A percentile compares a stretch with the other conserved stretches of the same genome.
These are phyloP conservation scores for Porites divaricata DNA, from an alignment of 92 coral and sea anemone species.

Conservation along the genomic window DNA sequence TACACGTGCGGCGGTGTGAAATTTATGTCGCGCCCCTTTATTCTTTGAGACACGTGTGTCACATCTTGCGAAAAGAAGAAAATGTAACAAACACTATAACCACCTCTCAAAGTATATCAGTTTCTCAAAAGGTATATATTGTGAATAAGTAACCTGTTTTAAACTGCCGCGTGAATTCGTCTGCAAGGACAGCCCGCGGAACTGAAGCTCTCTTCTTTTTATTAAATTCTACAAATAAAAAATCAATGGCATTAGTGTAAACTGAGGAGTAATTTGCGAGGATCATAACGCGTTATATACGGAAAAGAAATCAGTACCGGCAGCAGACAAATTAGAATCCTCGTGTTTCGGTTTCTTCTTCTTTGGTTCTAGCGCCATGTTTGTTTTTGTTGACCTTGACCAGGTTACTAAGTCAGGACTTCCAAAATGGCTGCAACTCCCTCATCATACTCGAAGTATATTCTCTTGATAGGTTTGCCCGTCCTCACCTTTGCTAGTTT, in stretches of 20 bases:
- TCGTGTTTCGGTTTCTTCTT: constrained; percentile 12
- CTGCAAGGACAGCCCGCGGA: constrained; percentile 83
- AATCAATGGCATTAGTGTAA: too few relatives aligned
- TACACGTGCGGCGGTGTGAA: too few relatives aligned
- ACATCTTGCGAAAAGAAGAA: not conserved
- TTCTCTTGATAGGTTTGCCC: constrained; percentile 27
- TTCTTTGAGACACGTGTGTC: not conserved
- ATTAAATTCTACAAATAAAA: not conserved
- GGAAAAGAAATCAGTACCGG: not conserved
- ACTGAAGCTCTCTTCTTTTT: not conserved
- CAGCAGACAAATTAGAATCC: not conserved
- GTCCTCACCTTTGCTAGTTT: constrained; percentile 18
- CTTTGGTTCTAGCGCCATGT: constrained; percentile 14
- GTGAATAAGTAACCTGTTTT: constrained; percentile 70
- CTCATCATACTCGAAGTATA: constrained; percentile 22
- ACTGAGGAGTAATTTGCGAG: not conserved
- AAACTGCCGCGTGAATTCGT: constrained; percentile 71
- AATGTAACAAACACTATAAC: not conserved
- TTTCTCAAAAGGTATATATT: not conserved
- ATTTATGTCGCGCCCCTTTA: too few relatives aligned
- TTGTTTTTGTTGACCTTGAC: not conserved
- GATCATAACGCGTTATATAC: not conserved
- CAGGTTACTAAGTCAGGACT: constrained; percentile 11
- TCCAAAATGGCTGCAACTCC: not conserved
- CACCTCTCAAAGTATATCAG: not conserved